phyloP scores from a whole-genome alignment of 2,113 vertebrate genomes.

The Seriola quinqueradiata region DNA sequence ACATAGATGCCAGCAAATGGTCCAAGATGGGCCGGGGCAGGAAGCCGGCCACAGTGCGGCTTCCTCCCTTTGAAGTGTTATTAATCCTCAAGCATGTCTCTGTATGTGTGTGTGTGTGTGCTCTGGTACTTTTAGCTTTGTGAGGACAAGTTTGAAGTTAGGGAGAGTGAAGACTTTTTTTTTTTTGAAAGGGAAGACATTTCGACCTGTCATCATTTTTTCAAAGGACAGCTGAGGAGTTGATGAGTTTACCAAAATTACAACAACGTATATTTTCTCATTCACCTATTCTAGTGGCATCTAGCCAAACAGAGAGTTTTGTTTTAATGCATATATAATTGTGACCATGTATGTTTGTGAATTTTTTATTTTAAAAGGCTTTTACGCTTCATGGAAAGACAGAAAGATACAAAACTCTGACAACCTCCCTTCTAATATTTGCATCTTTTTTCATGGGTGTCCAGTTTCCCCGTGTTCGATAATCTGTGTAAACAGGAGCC shows the following conservation, averaged over 20 bases:
- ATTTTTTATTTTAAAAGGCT: not conserved
- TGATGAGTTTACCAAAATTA: not conserved
- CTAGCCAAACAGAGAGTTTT: not conserved
- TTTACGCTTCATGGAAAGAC: not conserved
- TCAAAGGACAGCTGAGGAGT: not conserved
- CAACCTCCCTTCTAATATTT: slow-evolving; percentile 16
- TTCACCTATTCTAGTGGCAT: not conserved
- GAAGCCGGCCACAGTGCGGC: slow-evolving; percentile 53
- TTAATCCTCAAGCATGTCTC: slow-evolving; percentile 55
- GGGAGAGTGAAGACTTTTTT: not conserved
- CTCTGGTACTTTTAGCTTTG: slow-evolving; percentile 9
- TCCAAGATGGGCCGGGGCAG: slow-evolving; percentile 57
- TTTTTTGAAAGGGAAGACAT: too few species aligned
- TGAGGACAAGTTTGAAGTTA: not conserved
- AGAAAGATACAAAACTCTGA: slow-evolving; percentile 3
- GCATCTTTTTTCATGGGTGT: slow-evolving; percentile 12
- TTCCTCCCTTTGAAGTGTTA: slow-evolving; percentile 74
- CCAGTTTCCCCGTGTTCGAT: slow-evolving; percentile 10
- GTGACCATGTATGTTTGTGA: not conserved
- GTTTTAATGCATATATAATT: not conserved
- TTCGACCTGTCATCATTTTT: not conserved
- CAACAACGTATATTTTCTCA: not conserved
- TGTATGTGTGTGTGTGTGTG: slow-evolving; percentile 2
- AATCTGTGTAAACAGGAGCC: slow-evolving; percentile 27
- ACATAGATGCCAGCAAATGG: slow-evolving; percentile 69